Evolutionary conservation across 2,888 invertebrate species (phyloP).

Genomic region (Acronicta leporina): DNA sequence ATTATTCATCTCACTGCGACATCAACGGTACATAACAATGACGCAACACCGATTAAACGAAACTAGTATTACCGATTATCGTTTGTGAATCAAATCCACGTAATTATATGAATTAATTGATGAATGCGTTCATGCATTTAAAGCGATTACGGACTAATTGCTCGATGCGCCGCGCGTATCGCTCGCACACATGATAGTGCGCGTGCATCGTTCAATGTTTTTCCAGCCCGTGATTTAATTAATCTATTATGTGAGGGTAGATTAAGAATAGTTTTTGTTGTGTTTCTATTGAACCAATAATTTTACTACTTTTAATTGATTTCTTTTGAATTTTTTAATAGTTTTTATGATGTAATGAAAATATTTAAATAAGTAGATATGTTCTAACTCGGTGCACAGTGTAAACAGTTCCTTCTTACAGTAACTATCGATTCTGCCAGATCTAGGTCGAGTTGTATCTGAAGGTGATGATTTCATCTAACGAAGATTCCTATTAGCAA

Average conservation of each 20-base stretch:
- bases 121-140: conserved; percentile 52
- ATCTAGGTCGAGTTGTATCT: no score
- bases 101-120: conserved; percentile 50
- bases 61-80: conserved; percentile 43
- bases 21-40: conserved; percentile 24
- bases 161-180: conserved; percentile 15
- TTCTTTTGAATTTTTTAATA: no score
- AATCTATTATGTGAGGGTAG: conserved; percentile 26
- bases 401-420: no score
- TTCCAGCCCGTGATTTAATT: conserved; percentile 19
- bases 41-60: conserved; percentile 35
- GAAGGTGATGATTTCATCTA: no score
- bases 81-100: conserved; percentile 42
- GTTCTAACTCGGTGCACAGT: no score
- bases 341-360: no score
- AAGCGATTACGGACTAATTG: conserved; percentile 54
- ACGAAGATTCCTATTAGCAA: neutral
- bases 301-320: neutral
- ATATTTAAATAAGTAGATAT: no score
- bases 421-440: no score
- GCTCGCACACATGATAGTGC: conserved; percentile 16
- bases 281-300: conserved; percentile 2
- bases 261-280: conserved; percentile 20
- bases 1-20: conserved; percentile 25
- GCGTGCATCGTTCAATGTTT: conserved; percentile 23